Evolutionary conservation across 2,888 invertebrate genomes (phyloP).

Genomic region (Macrosoma leucophasiata): DNA sequence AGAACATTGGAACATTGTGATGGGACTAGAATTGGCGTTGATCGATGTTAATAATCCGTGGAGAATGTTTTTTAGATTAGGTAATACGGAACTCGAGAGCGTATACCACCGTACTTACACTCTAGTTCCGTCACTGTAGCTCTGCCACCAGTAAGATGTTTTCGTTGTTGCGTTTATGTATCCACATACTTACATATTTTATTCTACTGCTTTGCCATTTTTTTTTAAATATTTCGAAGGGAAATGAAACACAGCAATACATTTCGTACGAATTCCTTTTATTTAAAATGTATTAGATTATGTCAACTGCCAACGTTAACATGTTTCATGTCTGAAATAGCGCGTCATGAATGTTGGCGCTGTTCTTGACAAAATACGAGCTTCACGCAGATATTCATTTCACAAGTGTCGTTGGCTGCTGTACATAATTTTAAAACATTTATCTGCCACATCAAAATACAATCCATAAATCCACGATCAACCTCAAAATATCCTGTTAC

Average conservation of each 20-base stretch:
- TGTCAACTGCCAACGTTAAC: constrained; percentile 25
- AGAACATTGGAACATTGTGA: no score
- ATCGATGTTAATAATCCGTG: no score
- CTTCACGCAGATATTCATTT: constrained; percentile 15
- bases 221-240: no score
- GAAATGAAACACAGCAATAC: constrained; percentile 26
- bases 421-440: constrained; percentile 55
- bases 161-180: no score
- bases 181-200: no score
- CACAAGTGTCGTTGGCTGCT: constrained; percentile 50
- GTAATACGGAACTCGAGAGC: no score
- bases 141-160: no score
- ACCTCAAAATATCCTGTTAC: constrained; percentile 68
- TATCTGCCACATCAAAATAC: constrained; percentile 64
- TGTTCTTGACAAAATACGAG: constrained; percentile 1
- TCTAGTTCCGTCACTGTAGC: no score
- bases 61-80: no score
- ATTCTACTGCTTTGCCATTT: no score
- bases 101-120: no score
- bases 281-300: constrained; percentile 60
- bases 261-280: constrained; percentile 52
- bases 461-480: constrained; percentile 66
- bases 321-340: constrained; percentile 11
- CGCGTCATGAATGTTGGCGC: constrained; percentile 8
- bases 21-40: no score